Conservation (phyloP, 1,140 invertebrate species). For the Coenobita brevimanus region DNA sequence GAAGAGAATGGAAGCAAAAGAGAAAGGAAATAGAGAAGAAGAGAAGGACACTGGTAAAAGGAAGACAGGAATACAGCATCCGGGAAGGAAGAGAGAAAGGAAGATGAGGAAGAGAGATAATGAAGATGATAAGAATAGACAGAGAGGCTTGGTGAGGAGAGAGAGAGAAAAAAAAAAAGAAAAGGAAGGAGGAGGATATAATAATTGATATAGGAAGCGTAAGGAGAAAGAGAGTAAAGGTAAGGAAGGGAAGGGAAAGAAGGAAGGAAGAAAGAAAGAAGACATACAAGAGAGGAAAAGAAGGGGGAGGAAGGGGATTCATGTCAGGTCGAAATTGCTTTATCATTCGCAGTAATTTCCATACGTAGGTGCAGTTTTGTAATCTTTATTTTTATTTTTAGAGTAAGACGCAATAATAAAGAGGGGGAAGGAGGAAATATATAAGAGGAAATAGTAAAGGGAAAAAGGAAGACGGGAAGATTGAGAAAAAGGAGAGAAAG, state of each 20-base stretch:
- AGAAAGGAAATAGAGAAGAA: background rate
- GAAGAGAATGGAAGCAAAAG: background rate
- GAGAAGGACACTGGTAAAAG: background rate
- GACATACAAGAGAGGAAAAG: background rate
- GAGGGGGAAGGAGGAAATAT: no score
- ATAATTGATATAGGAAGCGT: background rate
- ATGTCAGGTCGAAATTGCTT: no score
- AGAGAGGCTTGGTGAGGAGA: background rate
- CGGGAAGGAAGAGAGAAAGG: background rate
- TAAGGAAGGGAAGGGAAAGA: no score
- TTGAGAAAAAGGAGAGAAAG: background rate
- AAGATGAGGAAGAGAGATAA: background rate
- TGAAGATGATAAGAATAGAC: no score
- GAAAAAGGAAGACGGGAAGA: background rate
- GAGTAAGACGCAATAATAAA: no score
- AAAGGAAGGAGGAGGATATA: background rate
- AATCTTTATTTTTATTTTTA: no score
- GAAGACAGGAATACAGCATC: background rate
- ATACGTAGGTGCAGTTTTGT: no score
- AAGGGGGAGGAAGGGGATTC: background rate
- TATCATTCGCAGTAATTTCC: no score
- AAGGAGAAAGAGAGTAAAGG: background rate
- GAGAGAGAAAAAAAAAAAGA: background rate
- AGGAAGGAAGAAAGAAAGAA: no score
- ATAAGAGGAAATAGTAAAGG: background rate